Conservation (phyloP, 2,888 invertebrate species). For the Limnephilus rhombicus region DNA sequence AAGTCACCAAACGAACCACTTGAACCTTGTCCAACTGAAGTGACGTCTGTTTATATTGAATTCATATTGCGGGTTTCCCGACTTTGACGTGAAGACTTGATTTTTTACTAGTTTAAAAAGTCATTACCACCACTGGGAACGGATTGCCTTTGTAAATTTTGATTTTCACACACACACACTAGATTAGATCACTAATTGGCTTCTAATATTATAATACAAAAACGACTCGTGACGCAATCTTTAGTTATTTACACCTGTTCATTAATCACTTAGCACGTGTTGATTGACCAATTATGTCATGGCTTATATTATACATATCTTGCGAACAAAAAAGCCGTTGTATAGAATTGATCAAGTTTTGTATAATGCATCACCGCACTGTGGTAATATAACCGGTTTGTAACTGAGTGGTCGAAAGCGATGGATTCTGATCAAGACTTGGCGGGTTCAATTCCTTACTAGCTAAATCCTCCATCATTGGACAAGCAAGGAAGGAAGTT, state of each 20-base stretch:
- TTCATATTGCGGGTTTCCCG: background rate
- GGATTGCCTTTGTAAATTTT: background rate
- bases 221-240: background rate
- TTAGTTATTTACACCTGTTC: background rate
- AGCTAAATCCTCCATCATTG: too few species aligned
- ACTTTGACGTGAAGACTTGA: background rate
- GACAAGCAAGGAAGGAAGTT: too few species aligned
- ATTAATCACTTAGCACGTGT: background rate
- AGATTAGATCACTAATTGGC: background rate
- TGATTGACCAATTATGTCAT: background rate
- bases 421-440: too few species aligned
- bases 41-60: background rate
- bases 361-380: too few species aligned
- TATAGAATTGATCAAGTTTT: too few species aligned
- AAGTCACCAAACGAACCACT: too few species aligned
- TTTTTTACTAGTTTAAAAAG: background rate
- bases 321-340: too few species aligned
- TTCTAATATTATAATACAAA: background rate
- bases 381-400: too few species aligned
- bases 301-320: too few species aligned
- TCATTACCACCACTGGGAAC: background rate
- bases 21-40: too few species aligned
- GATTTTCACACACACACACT: background rate
- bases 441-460: too few species aligned
- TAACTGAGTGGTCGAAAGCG: too few species aligned